These are phyloP conservation scores for Argya squamiceps DNA, from an alignment of 2,797 vertebrate species.

Conservation along the genomic window DNA sequence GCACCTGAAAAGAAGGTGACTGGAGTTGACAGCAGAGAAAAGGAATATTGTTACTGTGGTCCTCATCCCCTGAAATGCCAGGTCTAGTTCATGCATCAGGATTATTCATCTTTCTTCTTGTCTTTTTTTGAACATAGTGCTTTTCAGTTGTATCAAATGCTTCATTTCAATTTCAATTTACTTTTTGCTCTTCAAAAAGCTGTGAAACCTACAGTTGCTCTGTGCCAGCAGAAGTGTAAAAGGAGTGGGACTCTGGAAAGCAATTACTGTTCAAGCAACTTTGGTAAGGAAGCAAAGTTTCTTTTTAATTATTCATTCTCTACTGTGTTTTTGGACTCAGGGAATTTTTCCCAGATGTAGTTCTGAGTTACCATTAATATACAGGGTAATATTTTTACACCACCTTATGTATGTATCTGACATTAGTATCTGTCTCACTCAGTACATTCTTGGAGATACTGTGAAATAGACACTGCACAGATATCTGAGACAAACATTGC, in stretches of 20 bases:
- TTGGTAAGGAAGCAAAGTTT: constrained; percentile 84
- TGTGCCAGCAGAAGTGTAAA: constrained; percentile 95
- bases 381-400: constrained; percentile 43
- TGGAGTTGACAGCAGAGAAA: not conserved
- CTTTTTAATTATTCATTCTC: constrained; percentile 7
- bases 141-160: not conserved
- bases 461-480: constrained; percentile 43
- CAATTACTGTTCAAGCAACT: constrained; percentile 96
- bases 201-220: constrained; percentile 88
- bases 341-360: not conserved
- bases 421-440: constrained; percentile 62
- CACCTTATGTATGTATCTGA: constrained; percentile 34
- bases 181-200: constrained; percentile 70
- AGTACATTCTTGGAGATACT: constrained; percentile 74
- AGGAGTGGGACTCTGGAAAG: constrained; percentile 88
- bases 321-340: not conserved
- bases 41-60: not conserved
- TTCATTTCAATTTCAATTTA: not conserved
- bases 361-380: not conserved
- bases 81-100: not conserved
- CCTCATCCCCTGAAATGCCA: not conserved
- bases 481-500: constrained; percentile 59
- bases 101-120: not conserved
- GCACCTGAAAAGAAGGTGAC: not conserved
- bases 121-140: not conserved